A percentile compares a stretch with the other conserved stretches of the same genome.
Conservation (phyloP, 2,113 vertebrate genomes). For the Equus quagga region DNA sequence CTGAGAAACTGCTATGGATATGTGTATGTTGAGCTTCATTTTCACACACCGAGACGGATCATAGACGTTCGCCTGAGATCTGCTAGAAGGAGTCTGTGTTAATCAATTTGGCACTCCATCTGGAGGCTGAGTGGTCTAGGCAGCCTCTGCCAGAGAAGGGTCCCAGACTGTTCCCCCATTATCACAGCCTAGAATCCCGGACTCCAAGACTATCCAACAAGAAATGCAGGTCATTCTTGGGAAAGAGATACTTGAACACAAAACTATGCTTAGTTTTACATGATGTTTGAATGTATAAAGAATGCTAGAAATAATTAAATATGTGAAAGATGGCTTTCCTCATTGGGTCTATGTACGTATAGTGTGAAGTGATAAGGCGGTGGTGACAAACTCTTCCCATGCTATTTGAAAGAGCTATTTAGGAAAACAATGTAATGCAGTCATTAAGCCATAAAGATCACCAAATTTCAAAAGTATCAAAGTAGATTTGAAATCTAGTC, state of each 20-base stretch:
- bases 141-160: not conserved
- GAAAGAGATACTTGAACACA: not conserved
- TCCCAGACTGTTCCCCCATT: not conserved
- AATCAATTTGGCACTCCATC: not conserved
- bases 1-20: not conserved
- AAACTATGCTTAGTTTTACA: not conserved
- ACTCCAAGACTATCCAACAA: not conserved
- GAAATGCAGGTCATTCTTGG: not conserved
- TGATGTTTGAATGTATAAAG: not conserved
- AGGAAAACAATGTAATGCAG: not conserved
- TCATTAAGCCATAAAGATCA: not conserved
- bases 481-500: constrained; percentile 6
- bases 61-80: not conserved
- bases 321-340: not conserved
- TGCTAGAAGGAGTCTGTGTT: not conserved
- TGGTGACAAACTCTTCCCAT: not conserved
- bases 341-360: not conserved
- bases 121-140: not conserved
- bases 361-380: not conserved
- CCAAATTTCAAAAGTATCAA: not conserved
- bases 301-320: not conserved
- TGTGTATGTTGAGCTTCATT: not conserved
- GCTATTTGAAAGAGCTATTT: not conserved
- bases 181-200: not conserved
- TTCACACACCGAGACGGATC: not conserved